Conservation (phyloP, 1,140 invertebrate genomes). For the Drosophila sechellia region DNA sequence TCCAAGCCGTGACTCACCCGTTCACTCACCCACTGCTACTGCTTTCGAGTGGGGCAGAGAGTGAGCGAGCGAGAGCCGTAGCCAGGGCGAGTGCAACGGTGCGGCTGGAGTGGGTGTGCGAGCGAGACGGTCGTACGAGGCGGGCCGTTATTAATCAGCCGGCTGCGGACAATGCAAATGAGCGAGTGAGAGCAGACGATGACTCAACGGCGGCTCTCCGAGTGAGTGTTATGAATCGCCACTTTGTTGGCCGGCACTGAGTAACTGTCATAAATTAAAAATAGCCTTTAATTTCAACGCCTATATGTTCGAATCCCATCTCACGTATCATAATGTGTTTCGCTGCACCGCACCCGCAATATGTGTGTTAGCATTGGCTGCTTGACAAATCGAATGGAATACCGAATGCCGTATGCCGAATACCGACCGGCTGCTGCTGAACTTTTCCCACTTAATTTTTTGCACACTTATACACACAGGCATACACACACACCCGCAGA, state of each 20-base stretch:
- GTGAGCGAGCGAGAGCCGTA: neutral
- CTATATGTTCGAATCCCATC: conserved; percentile 33
- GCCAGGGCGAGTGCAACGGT: conserved; percentile 43
- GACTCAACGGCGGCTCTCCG: conserved; percentile 62
- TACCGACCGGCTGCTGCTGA: conserved; percentile 58
- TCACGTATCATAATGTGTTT: conserved; percentile 8
- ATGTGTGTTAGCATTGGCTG: conserved; percentile 12
- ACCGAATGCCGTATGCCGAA: conserved; percentile 12
- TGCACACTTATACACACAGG: conserved; percentile 66
- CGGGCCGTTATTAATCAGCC: conserved; percentile 73
- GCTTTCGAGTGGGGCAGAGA: conserved; percentile 5
- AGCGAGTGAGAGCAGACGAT: conserved; percentile 77
- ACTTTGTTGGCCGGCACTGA: conserved; percentile 70
- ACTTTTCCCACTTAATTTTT: conserved; percentile 69
- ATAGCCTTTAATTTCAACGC: conserved; percentile 67
- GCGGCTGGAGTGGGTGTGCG: conserved; percentile 57
- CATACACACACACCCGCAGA: conserved; percentile 1
- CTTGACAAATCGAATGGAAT: conserved; percentile 20
- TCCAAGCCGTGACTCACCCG: conserved; percentile 46
- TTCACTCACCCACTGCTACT: neutral
- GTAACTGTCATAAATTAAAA: conserved; percentile 79
- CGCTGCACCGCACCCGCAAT: conserved; percentile 1
- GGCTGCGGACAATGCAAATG: conserved; percentile 68
- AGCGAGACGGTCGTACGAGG: conserved; percentile 55
- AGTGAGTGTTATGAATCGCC: conserved; percentile 71